These are phyloP conservation scores for Orchesella flavescens DNA, from an alignment of 2,888 invertebrate genomes.

Conservation along the genomic window DNA sequence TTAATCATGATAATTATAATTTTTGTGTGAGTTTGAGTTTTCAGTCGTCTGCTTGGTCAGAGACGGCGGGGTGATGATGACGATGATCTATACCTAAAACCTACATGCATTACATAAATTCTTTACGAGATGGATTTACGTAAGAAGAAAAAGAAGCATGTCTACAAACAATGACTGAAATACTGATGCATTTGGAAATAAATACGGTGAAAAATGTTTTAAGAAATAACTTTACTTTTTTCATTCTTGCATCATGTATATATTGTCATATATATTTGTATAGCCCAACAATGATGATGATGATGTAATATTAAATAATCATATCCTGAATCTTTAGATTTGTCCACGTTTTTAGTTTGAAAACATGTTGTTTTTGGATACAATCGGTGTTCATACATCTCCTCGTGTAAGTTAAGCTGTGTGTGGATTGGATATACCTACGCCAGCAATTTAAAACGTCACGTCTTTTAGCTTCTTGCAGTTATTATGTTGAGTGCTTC, in stretches of 20 bases:
- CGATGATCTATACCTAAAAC: background rate
- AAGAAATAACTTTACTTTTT: conserved; percentile 1
- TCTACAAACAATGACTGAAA: no score
- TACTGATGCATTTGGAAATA: background rate
- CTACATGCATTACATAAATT: background rate
- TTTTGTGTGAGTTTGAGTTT: conserved; percentile 33
- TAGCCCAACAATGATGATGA: background rate
- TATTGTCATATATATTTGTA: background rate
- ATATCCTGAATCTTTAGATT: background rate
- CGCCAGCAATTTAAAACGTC: conserved; percentile 22
- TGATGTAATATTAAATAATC: background rate
- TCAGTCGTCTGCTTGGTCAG: conserved; percentile 36
- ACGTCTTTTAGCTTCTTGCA: conserved; percentile 25
- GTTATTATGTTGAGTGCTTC: conserved; percentile 71
- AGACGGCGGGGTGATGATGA: background rate
- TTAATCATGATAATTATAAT: conserved; percentile 48
- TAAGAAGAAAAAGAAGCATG: no score
- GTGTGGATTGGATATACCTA: background rate
- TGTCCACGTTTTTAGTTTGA: background rate
- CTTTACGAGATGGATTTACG: background rate
- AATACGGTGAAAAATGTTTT: conserved; percentile 5
- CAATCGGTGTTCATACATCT: no score
- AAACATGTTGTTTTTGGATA: background rate
- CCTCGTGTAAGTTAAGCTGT: no score
- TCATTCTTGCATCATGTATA: conserved; percentile 16